Evolutionary conservation across 2,113 vertebrate species (phyloP).

Genomic region (Pluvianellus socialis): DNA sequence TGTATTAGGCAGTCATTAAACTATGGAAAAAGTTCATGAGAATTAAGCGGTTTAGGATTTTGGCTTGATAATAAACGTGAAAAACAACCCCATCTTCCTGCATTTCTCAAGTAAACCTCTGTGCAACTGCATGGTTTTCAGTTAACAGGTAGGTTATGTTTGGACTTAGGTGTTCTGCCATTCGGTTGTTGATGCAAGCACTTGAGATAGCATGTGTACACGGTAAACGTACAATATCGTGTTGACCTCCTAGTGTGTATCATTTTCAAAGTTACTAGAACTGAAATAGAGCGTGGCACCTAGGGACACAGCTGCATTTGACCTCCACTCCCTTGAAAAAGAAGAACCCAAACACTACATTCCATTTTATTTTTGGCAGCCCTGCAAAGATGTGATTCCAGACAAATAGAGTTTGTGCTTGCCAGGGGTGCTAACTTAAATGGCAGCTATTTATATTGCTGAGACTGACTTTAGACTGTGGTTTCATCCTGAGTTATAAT

Average conservation of each 20-base stretch:
- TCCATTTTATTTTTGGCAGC: not conserved
- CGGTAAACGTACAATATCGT: not conserved
- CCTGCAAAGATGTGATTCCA: fast-evolving
- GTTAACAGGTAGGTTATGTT: not conserved
- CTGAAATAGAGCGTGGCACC: not conserved
- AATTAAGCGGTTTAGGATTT: not conserved
- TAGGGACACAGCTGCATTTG: not conserved
- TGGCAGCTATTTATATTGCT: not conserved
- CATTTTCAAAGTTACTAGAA: not conserved
- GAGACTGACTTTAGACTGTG: not conserved
- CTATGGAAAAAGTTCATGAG: not conserved
- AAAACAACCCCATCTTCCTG: not conserved
- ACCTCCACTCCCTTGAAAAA: not conserved
- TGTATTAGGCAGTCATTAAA: not conserved
- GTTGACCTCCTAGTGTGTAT: fast-evolving
- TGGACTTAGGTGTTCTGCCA: not conserved
- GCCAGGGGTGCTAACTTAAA: not conserved
- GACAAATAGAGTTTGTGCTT: not conserved
- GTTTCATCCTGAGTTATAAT: not conserved
- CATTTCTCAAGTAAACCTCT: not conserved
- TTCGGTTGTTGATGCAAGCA: not conserved
- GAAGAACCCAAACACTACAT: not conserved
- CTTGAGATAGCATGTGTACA: too few species aligned
- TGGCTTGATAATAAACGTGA: not conserved
- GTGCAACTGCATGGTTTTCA: not conserved